Percentiles rank a stretch among this genome's conserved stretches.
Evolutionary conservation across 2,888 invertebrate genomes (phyloP).

Genomic region (Diogma glabrata): DNA sequence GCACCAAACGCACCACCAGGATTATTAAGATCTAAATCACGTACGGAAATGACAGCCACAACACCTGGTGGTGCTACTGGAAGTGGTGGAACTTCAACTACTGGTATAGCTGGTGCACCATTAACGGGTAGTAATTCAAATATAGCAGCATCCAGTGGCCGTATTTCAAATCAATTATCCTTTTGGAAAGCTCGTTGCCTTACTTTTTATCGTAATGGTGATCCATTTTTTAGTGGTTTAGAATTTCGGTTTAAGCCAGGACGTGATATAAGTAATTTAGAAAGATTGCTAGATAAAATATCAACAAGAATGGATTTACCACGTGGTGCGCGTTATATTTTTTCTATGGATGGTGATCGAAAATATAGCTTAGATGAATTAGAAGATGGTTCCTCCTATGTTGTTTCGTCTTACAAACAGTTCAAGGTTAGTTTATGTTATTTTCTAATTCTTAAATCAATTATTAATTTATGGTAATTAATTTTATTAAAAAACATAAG

Average conservation of each 20-base stretch:
- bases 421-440: conserved; percentile 60
- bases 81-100: conserved; percentile 4
- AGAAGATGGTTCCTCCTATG: conserved; percentile 84
- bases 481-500: no score
- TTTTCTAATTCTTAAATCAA: no score
- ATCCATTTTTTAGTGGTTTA: conserved; percentile 81
- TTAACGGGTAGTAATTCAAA: conserved; percentile 15
- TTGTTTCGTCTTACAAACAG: conserved; percentile 83
- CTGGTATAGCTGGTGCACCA: conserved; percentile 6
- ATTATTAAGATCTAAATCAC: conserved; percentile 34
- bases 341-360: conserved; percentile 82
- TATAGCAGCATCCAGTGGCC: conserved; percentile 39
- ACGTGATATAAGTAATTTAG: conserved; percentile 73
- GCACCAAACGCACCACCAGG: conserved; percentile 29
- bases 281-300: conserved; percentile 73
- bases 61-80: neutral
- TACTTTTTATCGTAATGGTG: conserved; percentile 87
- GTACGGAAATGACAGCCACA: conserved; percentile 28
- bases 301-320: conserved; percentile 80
- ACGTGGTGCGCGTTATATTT: conserved; percentile 79
- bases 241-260: conserved; percentile 83
- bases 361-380: conserved; percentile 75
- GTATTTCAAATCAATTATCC: conserved; percentile 62
- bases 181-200: conserved; percentile 81
- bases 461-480: no score